A percentile compares a stretch with the other conserved stretches of the same genome.
phyloP scores from a whole-genome alignment of 1,140 invertebrate species.

The Drosophila mauritiana region DNA sequence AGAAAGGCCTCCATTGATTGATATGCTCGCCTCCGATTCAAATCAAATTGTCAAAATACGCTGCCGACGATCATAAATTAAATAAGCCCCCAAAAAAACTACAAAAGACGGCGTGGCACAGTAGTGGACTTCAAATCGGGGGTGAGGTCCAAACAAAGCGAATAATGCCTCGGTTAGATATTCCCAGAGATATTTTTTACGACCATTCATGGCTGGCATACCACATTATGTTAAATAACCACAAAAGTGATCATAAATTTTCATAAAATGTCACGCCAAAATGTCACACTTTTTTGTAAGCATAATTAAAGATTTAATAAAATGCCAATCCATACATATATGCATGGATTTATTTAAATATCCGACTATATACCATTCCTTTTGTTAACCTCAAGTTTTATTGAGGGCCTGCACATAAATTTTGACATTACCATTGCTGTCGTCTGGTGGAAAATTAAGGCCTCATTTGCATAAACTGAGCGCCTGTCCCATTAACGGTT shows the following conservation, averaged over 20 bases:
- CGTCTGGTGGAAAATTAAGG: conserved; percentile 59
- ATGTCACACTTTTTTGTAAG: conserved; percentile 65
- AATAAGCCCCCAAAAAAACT: conserved; percentile 6
- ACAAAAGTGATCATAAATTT: conserved; percentile 74
- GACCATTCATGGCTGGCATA: conserved; percentile 45
- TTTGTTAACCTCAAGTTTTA: conserved; percentile 38
- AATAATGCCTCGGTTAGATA: conserved; percentile 36
- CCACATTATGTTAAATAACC: conserved; percentile 72
- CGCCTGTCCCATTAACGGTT: conserved; percentile 35
- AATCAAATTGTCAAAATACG: conserved; percentile 79
- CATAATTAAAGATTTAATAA: conserved; percentile 76
- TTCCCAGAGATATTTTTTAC: conserved; percentile 52
- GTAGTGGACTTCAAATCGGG: conserved; percentile 44
- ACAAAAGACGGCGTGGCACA: conserved; percentile 55
- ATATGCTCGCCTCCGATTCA: conserved; percentile 51
- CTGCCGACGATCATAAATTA: conserved; percentile 65
- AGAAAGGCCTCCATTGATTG: conserved; percentile 50
- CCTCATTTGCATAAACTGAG: conserved; percentile 66
- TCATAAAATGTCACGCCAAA: conserved; percentile 65
- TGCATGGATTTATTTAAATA: conserved; percentile 51
- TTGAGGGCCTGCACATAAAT: conserved; percentile 63
- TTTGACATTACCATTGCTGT: conserved; percentile 56
- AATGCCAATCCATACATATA: conserved; percentile 48
- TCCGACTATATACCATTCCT: conserved; percentile 30
- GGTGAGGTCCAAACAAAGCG: conserved; percentile 35